Conservation (phyloP, 1,140 invertebrate genomes). For the Eufriesea mexicana region DNA sequence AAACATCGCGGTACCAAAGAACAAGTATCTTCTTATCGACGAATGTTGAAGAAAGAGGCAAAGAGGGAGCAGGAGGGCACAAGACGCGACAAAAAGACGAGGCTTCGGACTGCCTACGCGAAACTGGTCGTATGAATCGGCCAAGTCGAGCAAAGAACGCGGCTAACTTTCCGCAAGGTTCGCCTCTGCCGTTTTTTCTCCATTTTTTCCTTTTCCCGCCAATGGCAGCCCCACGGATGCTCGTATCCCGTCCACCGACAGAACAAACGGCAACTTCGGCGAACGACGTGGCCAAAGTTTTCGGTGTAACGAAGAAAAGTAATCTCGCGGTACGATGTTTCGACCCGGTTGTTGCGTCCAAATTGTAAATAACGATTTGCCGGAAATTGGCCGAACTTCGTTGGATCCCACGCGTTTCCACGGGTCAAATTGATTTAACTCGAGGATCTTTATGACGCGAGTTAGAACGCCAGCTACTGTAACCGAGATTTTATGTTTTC, state of each 20-base stretch:
- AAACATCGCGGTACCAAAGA: neutral
- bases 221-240: neutral
- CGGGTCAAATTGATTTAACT: constrained; percentile 45
- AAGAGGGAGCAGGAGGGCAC: neutral
- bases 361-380: constrained; percentile 46
- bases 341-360: neutral
- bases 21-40: neutral
- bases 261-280: constrained; percentile 1
- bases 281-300: constrained; percentile 34
- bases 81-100: constrained; percentile 28
- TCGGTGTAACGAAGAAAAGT: constrained; percentile 51
- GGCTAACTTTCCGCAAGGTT: constrained; percentile 44
- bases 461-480: neutral
- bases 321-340: constrained; percentile 42
- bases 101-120: constrained; percentile 56
- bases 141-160: constrained; percentile 24
- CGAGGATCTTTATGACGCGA: constrained; percentile 7
- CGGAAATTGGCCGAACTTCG: constrained; percentile 35
- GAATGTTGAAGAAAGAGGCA: neutral
- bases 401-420: neutral
- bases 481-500: neutral
- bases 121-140: constrained; percentile 35
- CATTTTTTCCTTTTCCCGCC: neutral
- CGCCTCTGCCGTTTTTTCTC: constrained; percentile 45
- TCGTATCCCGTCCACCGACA: neutral